These are phyloP conservation scores for Aratinga solstitialis DNA, from an alignment of 2,797 vertebrate genomes.

Conservation along the genomic window DNA sequence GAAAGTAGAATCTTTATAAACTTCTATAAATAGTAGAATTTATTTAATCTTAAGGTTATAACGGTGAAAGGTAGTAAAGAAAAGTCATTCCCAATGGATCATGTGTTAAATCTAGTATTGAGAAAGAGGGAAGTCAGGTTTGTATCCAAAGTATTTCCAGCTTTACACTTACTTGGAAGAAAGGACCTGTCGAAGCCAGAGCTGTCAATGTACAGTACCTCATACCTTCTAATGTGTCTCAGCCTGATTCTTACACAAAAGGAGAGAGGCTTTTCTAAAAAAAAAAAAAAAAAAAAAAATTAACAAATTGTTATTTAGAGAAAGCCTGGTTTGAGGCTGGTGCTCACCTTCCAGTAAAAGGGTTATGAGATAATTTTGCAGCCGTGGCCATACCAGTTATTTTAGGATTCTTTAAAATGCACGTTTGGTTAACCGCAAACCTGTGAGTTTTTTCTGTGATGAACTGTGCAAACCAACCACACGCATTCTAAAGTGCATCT, in stretches of 20 bases:
- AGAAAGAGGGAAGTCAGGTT: neutral
- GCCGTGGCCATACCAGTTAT: neutral
- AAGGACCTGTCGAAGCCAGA: neutral
- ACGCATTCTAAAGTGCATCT: neutral
- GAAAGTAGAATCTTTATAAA: neutral
- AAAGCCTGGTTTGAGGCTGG: neutral
- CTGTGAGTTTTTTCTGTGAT: neutral
- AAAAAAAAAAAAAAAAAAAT: neutral
- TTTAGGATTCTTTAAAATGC: neutral
- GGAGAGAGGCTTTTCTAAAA: neutral
- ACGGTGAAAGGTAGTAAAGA: neutral
- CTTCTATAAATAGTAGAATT: neutral
- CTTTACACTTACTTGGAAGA: neutral
- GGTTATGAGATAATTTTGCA: neutral
- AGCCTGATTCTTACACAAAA: neutral
- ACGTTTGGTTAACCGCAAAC: neutral
- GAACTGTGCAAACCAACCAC: neutral
- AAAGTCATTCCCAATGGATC: neutral
- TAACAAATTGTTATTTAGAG: neutral
- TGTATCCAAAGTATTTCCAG: neutral
- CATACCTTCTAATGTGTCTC: neutral
- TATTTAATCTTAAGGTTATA: neutral
- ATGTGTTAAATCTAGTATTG: neutral
- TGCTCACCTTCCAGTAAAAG: neutral
- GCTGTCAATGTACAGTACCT: neutral